A percentile compares a stretch with the other conserved stretches of the same genome.
Conservation (phyloP, 2,888 invertebrate species). For the Hirtodrosophila duncani region DNA sequence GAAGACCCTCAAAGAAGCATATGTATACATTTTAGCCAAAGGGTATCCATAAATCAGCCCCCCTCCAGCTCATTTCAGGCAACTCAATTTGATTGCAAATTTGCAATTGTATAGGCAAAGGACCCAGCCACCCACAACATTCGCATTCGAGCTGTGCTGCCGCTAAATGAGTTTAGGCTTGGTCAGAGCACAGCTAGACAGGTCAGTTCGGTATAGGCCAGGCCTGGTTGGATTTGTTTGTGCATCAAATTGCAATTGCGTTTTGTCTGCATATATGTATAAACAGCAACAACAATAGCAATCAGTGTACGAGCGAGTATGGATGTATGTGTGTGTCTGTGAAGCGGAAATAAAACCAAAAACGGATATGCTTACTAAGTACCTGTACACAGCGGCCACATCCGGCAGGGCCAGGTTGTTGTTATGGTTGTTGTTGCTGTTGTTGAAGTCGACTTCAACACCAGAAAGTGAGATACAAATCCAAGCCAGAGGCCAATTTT, state of each 20-base stretch:
- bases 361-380: conserved; percentile 70
- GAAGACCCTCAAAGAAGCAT: conserved; percentile 21
- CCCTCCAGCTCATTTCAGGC: conserved; percentile 29
- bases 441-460: conserved; percentile 43
- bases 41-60: conserved; percentile 35
- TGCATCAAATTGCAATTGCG: conserved; percentile 65
- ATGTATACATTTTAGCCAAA: conserved; percentile 25
- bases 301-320: conserved; percentile 4
- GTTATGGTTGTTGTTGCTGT: conserved; percentile 12
- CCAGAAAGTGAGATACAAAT: conserved; percentile 17
- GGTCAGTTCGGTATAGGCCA: too few species aligned
- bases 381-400: conserved; percentile 58
- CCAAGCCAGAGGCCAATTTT: too few species aligned
- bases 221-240: conserved; percentile 52
- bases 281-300: conserved; percentile 23
- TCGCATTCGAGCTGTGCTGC: not conserved
- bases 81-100: conserved; percentile 49
- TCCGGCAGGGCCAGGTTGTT: conserved; percentile 39
- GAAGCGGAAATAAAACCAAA: conserved; percentile 65
- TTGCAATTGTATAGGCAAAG: conserved; percentile 37
- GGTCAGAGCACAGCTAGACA: too few species aligned
- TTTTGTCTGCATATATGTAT: conserved; percentile 42
- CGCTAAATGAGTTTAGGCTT: conserved; percentile 26
- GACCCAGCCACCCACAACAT: conserved; percentile 14
- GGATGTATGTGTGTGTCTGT: conserved; percentile 22